Evolutionary conservation across 2,888 invertebrate genomes (phyloP), one percentile per base, ranked within the genome.

Genomic region (Nasonia oneida): DNA sequence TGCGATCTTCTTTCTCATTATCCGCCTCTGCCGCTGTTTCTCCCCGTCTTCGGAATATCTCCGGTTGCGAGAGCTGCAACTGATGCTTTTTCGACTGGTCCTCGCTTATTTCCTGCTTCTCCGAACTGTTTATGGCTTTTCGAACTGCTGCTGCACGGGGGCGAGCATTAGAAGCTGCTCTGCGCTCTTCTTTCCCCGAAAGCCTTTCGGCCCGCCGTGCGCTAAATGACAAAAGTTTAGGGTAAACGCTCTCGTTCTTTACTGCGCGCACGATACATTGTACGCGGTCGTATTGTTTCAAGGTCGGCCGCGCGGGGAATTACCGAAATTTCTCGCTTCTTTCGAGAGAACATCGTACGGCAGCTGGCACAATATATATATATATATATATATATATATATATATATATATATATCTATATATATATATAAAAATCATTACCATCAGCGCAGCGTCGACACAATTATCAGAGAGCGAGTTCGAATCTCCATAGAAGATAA

Each of bases 61-160:
- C 18, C n/a, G 42, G 39, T 42, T 12, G 47, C 53, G 39, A 64
- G 18, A 50, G 61, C 64, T 83, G 81, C 82, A 81, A 71, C 71
- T 83, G 83, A 84, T 81, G 84, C 39, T 73, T 42, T 81, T 77
- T 77, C 79, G 81, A 42, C 12, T 37, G 57, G 47, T 64, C 50
- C 80, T 83, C 77, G 76, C 73, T 87, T 61, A 85, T 87, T 87
- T 83, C 77, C 73, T 82, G 23, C 87, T 87, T 87, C 87, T 57
- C 33, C 87, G 87, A 87, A 87, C 83, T 87, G 81, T 87, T 87
- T 87, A 87, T 87, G 83, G 83, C 57, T 83, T 83, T 87, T 87
- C 73, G 85, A 83, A 23, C 77, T 14, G 61, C 33, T 61, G 57
- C 57, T 61, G 61, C 64, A 81, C 29, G 84, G 42, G 47, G 78